Base-by-base conservation (phyloP, 1,140 invertebrate genomes). In the Ips nitidus region DNA sequence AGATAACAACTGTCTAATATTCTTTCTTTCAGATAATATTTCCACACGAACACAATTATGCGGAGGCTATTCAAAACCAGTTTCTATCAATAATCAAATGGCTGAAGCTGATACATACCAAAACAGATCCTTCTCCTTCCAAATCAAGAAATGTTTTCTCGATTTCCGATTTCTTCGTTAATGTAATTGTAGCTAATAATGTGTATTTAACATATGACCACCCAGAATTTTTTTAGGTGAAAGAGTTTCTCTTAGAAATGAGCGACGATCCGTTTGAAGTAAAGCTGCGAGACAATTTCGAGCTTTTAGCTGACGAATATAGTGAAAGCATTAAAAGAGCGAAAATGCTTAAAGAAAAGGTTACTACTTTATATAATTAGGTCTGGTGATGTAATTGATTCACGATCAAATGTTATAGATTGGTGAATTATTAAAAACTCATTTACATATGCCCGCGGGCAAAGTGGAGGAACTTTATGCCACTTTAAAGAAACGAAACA, bases 221-320 rank as follows among this genome's bases (percentile, higher is more conserved):
- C 22, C 22, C 22, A 22, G 22, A 22, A 0, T 22, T 22, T 37
- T 62, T 62, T 50, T 47, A 91, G 89, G 86, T 93, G 36, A 91
- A 91, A 78, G 90, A 91, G 74, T 90, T 95, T 78, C 78, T 91
- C 2, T 88, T 99, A 66, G 94, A 98, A 83, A 89, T 99, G 79
- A 92, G 91, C 71, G 98, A 99, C 81, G 97, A 99, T 88, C 95
- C 96, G 1, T 99, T 99, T 80, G 97, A 99, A 84, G 95, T 98
- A 0, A 95, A 94, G 77, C 83, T 99, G 2, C 86, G 95, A 1
- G 94, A 98, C 75, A 99, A 98, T 81, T 98, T 96, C 80, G 96
- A 98, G 78, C 83, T 99, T 0, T 78, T 98, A 37, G 95, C 95
- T 77, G 97, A 99, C 79, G 98, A 99, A 81, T 97, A 96, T 75